Conservation (phyloP, 2,888 invertebrate genomes). For the Kryphioiulus occultus region DNA sequence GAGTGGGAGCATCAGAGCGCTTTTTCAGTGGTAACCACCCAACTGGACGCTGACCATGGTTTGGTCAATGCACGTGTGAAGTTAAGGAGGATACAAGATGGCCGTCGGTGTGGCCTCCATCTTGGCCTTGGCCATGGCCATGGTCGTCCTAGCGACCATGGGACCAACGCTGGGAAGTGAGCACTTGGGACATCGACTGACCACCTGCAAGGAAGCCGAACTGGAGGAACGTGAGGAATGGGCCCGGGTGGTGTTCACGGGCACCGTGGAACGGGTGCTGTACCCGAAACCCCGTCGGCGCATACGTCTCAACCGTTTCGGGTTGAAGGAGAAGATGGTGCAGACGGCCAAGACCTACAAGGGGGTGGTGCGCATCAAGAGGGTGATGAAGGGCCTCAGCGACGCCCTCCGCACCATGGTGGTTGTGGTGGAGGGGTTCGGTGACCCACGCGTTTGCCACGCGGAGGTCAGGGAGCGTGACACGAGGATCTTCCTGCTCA, state of each 20-base stretch:
- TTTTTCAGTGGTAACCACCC: neutral
- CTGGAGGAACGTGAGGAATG: constrained; percentile 56
- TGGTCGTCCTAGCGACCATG: neutral
- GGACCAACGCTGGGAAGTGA: no score
- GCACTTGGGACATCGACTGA: neutral
- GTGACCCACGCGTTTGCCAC: constrained; percentile 60
- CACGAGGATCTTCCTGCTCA: constrained; percentile 61
- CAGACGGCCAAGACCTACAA: constrained; percentile 55
- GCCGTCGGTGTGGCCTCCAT: no score
- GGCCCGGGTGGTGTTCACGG: constrained; percentile 61
- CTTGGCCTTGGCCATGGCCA: neutral
- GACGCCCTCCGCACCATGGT: neutral
- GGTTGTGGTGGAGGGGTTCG: constrained; percentile 60
- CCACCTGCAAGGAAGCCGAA: constrained; percentile 48
- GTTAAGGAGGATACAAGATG: neutral
- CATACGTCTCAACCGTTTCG: constrained; percentile 20
- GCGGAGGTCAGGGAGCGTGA: constrained; percentile 59
- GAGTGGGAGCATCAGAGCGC: neutral
- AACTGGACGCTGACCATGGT: neutral
- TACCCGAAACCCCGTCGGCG: constrained; percentile 54
- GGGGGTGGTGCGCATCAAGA: constrained; percentile 60
- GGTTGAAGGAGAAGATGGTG: neutral
- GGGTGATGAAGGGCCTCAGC: constrained; percentile 59
- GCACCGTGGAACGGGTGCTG: constrained; percentile 59
- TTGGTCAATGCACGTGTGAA: neutral